Base-by-base conservation (phyloP, 2,797 vertebrate genomes). In the Sebastiscus tertius region DNA sequence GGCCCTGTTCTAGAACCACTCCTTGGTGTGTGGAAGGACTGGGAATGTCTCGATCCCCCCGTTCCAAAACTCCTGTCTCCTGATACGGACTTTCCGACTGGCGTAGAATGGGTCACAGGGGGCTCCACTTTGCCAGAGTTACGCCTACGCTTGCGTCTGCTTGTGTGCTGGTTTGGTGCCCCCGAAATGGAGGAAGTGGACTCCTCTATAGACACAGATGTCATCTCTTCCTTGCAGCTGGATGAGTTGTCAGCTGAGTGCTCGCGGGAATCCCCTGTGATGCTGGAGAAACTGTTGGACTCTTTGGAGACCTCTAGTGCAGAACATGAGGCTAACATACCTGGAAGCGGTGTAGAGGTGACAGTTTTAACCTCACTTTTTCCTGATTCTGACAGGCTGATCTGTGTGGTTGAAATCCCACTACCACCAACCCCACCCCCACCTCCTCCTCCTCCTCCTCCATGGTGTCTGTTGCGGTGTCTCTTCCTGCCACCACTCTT, bases 381-480 rank as follows among this genome's bases (percentile, higher is more conserved):
- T 70, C 82, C 87, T 6, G 80, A 83, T 80, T 95, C 95, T 1
- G 91, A 82, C 20, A 86, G 60, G 54, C 80, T 92, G 4, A 89
- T 56, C 62, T 93, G 94, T 18, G 88, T 4, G 27, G 70, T 26
- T 79, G 91, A 88, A 83, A 93, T 83, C 18, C 84, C 88, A 42
- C 81, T 55, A 1, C 80, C 69, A 42, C 75, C 58, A 1, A 70
- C 64, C 70, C 62, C 77, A 7, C 36, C 80, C 4, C 81, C 85
- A 3, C 67, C 27, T 3, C 86, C 82, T 1, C 63, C 72, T 2
- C 77, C 75, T 14, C 88, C 75, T 16, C 88, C 94, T 58, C 96
- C 95, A 69, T 97, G 96, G n/a, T 97, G 97, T 61, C 97, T 95
- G 86, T 96, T 95, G 70, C 97, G 96, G 31, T 98, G 97, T 60